Percentiles rank a stretch among this genome's conserved stretches.
phyloP scores from a whole-genome alignment of 2,113 vertebrate species.

The Equus quagga region DNA sequence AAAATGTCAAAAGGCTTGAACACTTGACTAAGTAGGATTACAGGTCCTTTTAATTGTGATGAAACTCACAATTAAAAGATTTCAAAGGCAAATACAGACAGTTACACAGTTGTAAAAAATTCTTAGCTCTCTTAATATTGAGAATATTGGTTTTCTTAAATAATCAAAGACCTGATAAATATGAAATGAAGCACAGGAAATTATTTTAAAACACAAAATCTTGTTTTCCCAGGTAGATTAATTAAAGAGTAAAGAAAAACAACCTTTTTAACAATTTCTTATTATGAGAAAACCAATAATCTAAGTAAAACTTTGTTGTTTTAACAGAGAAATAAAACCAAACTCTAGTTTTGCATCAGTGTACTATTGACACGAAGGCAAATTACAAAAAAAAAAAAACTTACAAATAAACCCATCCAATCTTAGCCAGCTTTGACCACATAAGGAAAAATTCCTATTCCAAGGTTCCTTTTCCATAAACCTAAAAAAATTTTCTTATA shows the following conservation, averaged over 20 bases:
- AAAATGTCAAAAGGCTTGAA: not conserved
- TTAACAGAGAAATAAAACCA: not conserved
- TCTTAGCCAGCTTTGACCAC: not conserved
- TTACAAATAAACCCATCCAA: constrained; percentile 1
- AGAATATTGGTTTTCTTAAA: not conserved
- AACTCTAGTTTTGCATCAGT: not conserved
- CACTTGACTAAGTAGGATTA: not conserved
- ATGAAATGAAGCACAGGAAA: not conserved
- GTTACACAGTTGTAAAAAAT: not conserved
- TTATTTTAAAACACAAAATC: constrained; percentile 7
- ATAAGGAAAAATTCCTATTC: not conserved
- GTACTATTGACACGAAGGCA: not conserved
- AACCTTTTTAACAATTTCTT: not conserved
- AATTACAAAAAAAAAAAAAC: not conserved
- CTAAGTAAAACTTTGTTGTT: not conserved
- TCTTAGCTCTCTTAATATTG: not conserved
- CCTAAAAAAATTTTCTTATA: not conserved
- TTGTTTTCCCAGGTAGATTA: not conserved
- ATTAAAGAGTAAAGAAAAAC: not conserved
- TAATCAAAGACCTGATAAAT: not conserved
- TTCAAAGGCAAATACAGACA: constrained; percentile 1
- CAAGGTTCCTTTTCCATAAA: not conserved
- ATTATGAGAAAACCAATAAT: not conserved
- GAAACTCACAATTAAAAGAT: not conserved
- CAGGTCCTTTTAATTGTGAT: not conserved